Evolutionary conservation across 2,888 invertebrate species (phyloP).

Genomic region (Epinotia nisella): DNA sequence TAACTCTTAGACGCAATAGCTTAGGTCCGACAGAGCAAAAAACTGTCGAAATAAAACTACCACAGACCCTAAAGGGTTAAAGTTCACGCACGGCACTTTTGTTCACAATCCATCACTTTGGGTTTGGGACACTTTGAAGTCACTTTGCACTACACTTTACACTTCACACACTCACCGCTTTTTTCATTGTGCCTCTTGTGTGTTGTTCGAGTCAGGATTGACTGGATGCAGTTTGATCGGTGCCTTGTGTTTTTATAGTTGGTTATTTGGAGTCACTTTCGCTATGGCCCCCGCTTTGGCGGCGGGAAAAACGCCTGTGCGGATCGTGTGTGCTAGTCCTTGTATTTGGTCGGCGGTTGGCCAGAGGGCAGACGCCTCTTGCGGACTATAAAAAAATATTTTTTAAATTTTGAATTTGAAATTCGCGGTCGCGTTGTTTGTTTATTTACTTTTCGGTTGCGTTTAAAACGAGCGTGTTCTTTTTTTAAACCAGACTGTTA

Average conservation of each 20-base stretch:
- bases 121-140: constrained; percentile 75
- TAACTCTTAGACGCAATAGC: constrained; percentile 27
- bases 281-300: constrained; percentile 70
- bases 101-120: constrained; percentile 60
- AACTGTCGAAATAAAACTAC: constrained; percentile 35
- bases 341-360: constrained; percentile 68
- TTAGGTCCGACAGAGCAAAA: constrained; percentile 24
- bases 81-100: constrained; percentile 61
- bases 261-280: constrained; percentile 82
- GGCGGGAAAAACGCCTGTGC: constrained; percentile 62
- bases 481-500: neutral
- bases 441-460: neutral
- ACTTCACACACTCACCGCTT: constrained; percentile 75
- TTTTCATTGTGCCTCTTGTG: constrained; percentile 81
- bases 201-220: constrained; percentile 79
- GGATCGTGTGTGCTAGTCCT: constrained; percentile 66
- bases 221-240: constrained; percentile 76
- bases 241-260: constrained; percentile 82
- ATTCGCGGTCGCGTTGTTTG: constrained; percentile 44
- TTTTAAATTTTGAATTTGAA: constrained; percentile 30
- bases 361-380: constrained; percentile 71
- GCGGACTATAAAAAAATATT: constrained; percentile 55
- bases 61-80: constrained; percentile 27
- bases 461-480: neutral
- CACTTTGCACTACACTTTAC: constrained; percentile 64